Conservation (phyloP, 2,888 invertebrate species). For the Cremastobaeus sp. region DNA sequence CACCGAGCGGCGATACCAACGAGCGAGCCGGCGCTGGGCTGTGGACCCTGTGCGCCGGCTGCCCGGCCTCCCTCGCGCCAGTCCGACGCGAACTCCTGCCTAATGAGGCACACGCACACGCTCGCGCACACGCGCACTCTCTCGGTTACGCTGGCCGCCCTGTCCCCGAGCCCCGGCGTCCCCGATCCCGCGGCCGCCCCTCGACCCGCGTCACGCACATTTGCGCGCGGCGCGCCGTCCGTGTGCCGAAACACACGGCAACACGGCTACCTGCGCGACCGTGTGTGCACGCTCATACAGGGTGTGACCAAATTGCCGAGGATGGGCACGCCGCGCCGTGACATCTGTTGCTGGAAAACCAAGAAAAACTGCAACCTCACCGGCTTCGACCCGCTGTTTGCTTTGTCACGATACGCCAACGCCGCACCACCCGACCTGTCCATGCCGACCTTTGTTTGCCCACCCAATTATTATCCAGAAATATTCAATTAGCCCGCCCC, state of each 20-base stretch:
- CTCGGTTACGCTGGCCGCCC: slow-evolving; percentile 58
- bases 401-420: no score
- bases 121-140: slow-evolving; percentile 70
- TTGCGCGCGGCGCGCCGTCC: slow-evolving; percentile 19
- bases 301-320: slow-evolving; percentile 45
- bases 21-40: slow-evolving; percentile 62
- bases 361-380: slow-evolving; percentile 46
- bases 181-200: slow-evolving; percentile 55
- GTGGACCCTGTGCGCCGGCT: slow-evolving; percentile 58
- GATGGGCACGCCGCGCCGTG: slow-evolving; percentile 26
- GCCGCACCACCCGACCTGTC: no score
- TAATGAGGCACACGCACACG: slow-evolving; percentile 74
- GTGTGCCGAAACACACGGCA: slow-evolving; percentile 16
- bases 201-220: slow-evolving; percentile 51
- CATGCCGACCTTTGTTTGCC: no score
- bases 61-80: slow-evolving; percentile 60
- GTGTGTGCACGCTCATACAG: slow-evolving; percentile 14
- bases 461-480: no score
- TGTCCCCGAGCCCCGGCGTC: slow-evolving; percentile 34
- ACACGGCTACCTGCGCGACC: slow-evolving; percentile 23
- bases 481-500: no score
- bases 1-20: slow-evolving; percentile 50
- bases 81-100: slow-evolving; percentile 69
- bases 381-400: slow-evolving; percentile 7
- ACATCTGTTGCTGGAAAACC: slow-evolving; percentile 58